Evolutionary conservation across 2,888 invertebrate genomes (phyloP), one percentile per base, ranked within the genome.

Genomic region (Dyspetes luteomarginatus): DNA sequence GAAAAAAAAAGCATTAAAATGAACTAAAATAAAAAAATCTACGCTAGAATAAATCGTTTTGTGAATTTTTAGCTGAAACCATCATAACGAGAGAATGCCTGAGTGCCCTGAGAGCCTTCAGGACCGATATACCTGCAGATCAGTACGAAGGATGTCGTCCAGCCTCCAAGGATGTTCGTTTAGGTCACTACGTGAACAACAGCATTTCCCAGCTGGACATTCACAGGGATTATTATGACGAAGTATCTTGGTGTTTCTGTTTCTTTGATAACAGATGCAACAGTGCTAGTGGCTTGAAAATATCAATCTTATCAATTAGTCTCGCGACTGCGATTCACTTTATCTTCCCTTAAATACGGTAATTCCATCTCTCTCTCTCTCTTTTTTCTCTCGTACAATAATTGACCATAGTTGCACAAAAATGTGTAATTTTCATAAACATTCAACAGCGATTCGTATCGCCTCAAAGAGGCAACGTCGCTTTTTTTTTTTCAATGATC

Each of bases 211-310:
- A 98, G 90, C 93, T 97, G 67, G 98, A 98, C 90, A 95, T 97
- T 28, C 96, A 95, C 92, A 96, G 97, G 86, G 94, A 96, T 88
- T 95, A 96, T 93, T 98, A 96, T 89, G 96, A 96, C 82, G 94
- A 96, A 85, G 96, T 96, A 4, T 95, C 95, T 45, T 98, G 96
- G 94, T 98, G 98, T 91, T 97, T 98, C 92, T 98, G 98, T 91
- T 97, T 97, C 90, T 95, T 98, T 83, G 97, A 98, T 91, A 96
- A 98, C 89, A 94, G 97, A 88, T 98, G 98, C 92, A 98, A 98
- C 88, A 91, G 93, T 50, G 93, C 93, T 3, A 78, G 92, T 3
- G 84, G 85, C 41, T 79, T 89, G 17, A 86, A 91, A 28, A 85
- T 88, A 43, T 92, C 93, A 7, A 73, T 73, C 4, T 43, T 82